These are phyloP conservation scores for Acanthopleura granulata DNA, from an alignment of 2,888 invertebrate genomes.

Conservation along the genomic window DNA sequence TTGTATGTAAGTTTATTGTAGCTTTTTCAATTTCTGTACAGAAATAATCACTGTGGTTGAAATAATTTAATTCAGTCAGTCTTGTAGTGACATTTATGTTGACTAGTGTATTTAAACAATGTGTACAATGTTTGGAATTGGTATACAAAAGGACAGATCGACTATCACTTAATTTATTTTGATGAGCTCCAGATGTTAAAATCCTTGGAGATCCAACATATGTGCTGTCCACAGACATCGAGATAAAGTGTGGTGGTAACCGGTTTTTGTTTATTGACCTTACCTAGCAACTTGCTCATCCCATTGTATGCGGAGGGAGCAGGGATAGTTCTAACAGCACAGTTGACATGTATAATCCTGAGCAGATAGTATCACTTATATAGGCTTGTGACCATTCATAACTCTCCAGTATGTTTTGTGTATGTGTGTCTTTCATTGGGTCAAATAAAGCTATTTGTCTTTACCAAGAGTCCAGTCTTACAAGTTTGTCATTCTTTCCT, in stretches of 20 bases:
- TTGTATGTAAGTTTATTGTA: conserved; percentile 10
- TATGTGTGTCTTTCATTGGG: conserved; percentile 18
- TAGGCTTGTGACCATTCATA: conserved; percentile 1
- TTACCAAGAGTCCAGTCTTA: conserved; percentile 7
- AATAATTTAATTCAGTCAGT: neutral
- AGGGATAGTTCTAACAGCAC: neutral
- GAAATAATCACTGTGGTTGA: neutral
- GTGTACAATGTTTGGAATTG: too few species aligned
- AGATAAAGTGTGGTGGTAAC: too few species aligned
- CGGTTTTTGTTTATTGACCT: neutral
- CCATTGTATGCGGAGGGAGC: neutral
- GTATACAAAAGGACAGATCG: too few species aligned
- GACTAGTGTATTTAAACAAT: neutral
- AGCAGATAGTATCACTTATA: conserved; percentile 11
- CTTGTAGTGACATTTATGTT: neutral
- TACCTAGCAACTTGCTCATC: neutral
- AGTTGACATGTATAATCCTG: neutral
- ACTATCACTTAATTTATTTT: conserved; percentile 13
- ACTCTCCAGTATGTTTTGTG: conserved; percentile 16
- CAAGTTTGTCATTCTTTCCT: neutral
- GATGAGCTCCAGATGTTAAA: neutral
- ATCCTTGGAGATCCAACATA: too few species aligned
- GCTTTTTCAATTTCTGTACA: neutral
- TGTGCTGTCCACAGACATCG: too few species aligned
- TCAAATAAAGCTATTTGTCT: conserved; percentile 20